Evolutionary conservation across 2,888 invertebrate genomes (phyloP).

Genomic region (Xanthia icteritia): DNA sequence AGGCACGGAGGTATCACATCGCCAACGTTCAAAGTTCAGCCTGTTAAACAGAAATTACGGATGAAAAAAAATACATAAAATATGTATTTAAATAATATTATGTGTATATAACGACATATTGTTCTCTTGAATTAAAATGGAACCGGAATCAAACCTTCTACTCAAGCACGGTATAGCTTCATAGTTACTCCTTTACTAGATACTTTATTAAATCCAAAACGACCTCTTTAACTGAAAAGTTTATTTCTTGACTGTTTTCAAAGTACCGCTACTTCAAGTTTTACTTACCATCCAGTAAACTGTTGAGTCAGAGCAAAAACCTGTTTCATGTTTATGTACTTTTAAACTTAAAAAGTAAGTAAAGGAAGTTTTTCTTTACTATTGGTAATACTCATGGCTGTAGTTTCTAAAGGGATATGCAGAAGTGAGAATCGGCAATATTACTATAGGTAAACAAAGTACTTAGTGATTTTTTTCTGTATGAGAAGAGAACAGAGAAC

Average conservation of each 20-base stretch:
- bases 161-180: background rate
- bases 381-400: slow-evolving; percentile 3
- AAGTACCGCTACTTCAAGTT: slow-evolving; percentile 49
- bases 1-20: background rate
- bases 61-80: background rate
- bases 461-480: background rate
- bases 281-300: slow-evolving; percentile 43
- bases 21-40: no score
- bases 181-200: background rate
- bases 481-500: background rate
- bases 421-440: background rate
- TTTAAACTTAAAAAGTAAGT: slow-evolving; percentile 45
- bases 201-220: slow-evolving; percentile 39
- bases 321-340: slow-evolving; percentile 42
- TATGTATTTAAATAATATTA: background rate
- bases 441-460: background rate
- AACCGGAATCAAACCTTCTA: background rate
- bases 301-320: slow-evolving; percentile 51
- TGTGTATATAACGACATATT: background rate
- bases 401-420: background rate
- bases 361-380: slow-evolving; percentile 30
- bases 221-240: slow-evolving; percentile 37
- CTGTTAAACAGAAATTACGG: no score
- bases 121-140: background rate
- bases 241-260: slow-evolving; percentile 52